Base-by-base conservation (phyloP, 2,888 invertebrate genomes). In the Bellardia pandia region DNA sequence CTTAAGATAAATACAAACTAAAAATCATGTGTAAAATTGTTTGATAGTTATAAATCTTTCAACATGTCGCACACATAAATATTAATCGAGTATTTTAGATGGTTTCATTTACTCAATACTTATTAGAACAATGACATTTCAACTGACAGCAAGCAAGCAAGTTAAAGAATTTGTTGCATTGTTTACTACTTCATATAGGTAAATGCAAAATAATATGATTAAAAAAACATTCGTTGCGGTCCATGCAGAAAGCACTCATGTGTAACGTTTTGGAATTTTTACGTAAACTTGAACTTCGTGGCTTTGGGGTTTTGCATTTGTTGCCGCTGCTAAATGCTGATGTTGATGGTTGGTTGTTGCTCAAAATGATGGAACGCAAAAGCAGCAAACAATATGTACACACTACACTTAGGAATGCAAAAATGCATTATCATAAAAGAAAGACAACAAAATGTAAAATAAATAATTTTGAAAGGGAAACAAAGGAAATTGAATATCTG, bases 231-330 rank as follows among this genome's bases (percentile, higher is more conserved):
- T 62, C 76, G 84, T 75, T 85, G 72, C 81, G 87, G 85, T 87
- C 87, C 87, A 85, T 80, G 86, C 13, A 72, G 77, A 62, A 87
- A 64, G 74, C 84, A 72, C 69, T 87, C 77, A 85, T 64, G 85
- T 87, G 68, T 78, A 78, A 87, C 87, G 64, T 69, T 87, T 78
- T 64, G 87, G 85, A 77, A 87, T 87, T 87, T 87, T 85, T 77
- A 86, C 76, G 82, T 85, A 86, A 86, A 88, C 85, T 86, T 88
- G 86, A 88, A 86, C 86, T 88, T 86, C 74, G 86, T 83, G 85
- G 85, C 85, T 85, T 85, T 76, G 72, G 71, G 83, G 79, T 84
- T 84, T 84, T 74, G 51, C 40, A n/a, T 64, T 37, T 77, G 60
- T 37, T 69, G 51, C 30, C 71, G 60, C 23, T 71, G 9, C 16